Base-by-base conservation (phyloP, 2,888 invertebrate species). In the Erebia palarica region DNA sequence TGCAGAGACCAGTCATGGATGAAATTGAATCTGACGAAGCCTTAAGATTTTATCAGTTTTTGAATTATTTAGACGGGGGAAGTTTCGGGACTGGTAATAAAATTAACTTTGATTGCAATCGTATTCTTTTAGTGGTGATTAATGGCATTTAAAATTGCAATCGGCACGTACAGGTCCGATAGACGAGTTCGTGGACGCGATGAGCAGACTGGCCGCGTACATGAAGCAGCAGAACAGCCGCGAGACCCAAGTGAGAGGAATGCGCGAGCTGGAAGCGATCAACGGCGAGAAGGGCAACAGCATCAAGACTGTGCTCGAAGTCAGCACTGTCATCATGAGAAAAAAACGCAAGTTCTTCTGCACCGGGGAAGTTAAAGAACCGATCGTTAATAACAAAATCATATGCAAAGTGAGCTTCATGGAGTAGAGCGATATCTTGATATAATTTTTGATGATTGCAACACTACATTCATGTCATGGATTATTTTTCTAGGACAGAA, bases 21-120 rank as follows among this genome's bases (percentile, higher is more conserved):
- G 93, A 93, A 84, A 89, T 92, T 68, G 92, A 93, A 84, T 93
- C 93, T 1, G 93, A 93, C 49, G 93, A 93, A 79, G 93, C 93
- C 0, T 77, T 93, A 13, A 82, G 92, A 72, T 93, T 92, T 77
- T 92, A 92, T 76, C 92, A 92, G 78, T 93, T 92, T 82, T 78
- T 93, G 3, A 93, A 93, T 78, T 93, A 93, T 77, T 83, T 93
- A 70, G 93, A 93, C 75, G 93, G 93, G n/a, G 85, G 88, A 14
- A 92, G 92, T 83, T 92, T 93, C 78, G 93, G 93, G 18, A 92
- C 92, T 75, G 93, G 93, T 92, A 70, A 63, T 51, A 13, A 16
- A 55, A 3, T n/a, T 57, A 16, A 55, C 10, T n/a, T 60, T 58
- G 8, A 4, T 59, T 42, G 14, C 10, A 10, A 18, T 8, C 11